Conservation (phyloP, 1,140 invertebrate species). For the Platorchestia sp. region DNA sequence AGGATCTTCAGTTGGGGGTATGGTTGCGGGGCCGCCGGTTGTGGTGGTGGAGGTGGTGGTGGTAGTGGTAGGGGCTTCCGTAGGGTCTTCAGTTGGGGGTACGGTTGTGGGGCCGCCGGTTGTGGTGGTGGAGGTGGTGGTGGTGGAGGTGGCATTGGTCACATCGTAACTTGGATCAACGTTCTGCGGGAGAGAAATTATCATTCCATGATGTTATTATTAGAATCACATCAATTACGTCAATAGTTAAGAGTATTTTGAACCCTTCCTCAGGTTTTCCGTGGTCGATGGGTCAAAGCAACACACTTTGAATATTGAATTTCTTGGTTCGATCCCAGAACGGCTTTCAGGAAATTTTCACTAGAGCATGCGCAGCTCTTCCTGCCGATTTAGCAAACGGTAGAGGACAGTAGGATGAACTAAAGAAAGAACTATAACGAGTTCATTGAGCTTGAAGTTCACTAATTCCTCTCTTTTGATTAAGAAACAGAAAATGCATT, state of each 20-base stretch:
- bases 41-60: no score
- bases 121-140: background rate
- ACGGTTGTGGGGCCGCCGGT: background rate
- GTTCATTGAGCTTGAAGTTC: no score
- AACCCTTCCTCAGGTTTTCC: no score
- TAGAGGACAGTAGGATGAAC: no score
- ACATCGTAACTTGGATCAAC: background rate
- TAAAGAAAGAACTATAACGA: no score
- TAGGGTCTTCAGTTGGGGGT: background rate
- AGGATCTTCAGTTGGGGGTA: no score
- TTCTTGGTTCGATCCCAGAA: background rate
- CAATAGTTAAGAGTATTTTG: background rate
- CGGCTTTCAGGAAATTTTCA: background rate
- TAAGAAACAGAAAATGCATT: no score
- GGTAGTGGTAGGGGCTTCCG: background rate
- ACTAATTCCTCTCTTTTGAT: no score
- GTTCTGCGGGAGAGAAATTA: background rate
- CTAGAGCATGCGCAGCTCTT: background rate
- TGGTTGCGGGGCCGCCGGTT: no score
- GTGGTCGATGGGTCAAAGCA: no score
- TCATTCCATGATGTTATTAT: background rate
- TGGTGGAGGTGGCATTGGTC: background rate
- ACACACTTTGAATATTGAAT: no score
- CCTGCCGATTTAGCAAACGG: background rate
- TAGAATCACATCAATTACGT: background rate